Evolutionary conservation across 2,113 vertebrate genomes (phyloP).

Genomic region (Prunella fulvescens): DNA sequence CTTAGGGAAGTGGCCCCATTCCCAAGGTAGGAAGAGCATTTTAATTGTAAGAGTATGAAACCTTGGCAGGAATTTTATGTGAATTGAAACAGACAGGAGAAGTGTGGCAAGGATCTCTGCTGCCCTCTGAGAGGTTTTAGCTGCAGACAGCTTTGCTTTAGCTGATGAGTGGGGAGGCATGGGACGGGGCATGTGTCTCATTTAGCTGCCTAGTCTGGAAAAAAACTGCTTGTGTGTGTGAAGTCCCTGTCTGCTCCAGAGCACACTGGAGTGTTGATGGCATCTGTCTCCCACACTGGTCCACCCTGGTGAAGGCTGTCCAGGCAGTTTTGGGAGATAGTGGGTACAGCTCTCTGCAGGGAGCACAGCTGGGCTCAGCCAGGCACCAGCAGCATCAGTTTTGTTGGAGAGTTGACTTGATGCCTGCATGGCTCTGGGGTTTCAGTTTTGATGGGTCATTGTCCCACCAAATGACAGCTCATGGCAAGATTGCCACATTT

Average conservation of each 20-base stretch:
- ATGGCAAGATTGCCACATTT: not conserved
- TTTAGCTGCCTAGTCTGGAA: not conserved
- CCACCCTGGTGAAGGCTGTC: not conserved
- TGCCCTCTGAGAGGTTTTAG: constrained; percentile 1
- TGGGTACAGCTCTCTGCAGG: not conserved
- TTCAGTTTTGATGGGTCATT: not conserved
- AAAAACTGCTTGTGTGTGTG: not conserved
- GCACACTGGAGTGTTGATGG: not conserved
- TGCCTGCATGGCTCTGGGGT: not conserved
- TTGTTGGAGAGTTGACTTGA: not conserved
- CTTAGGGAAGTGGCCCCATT: not conserved
- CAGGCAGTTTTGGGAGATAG: not conserved
- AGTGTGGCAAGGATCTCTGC: not conserved
- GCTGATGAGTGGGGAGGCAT: not conserved
- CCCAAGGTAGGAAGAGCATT: not conserved
- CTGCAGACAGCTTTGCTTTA: constrained; percentile 9
- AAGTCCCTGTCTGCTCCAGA: not conserved
- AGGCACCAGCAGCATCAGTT: not conserved
- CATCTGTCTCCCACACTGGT: not conserved
- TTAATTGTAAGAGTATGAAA: not conserved
- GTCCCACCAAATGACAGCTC: not conserved
- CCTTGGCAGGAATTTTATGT: not conserved
- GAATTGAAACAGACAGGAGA: constrained; percentile 9
- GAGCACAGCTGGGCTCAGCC: not conserved
- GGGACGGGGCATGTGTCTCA: not conserved